Percentiles rank a stretch among this genome's conserved stretches.
Evolutionary conservation across 2,888 invertebrate genomes (phyloP).

Genomic region (Acanthococcus lagerstroemiae): DNA sequence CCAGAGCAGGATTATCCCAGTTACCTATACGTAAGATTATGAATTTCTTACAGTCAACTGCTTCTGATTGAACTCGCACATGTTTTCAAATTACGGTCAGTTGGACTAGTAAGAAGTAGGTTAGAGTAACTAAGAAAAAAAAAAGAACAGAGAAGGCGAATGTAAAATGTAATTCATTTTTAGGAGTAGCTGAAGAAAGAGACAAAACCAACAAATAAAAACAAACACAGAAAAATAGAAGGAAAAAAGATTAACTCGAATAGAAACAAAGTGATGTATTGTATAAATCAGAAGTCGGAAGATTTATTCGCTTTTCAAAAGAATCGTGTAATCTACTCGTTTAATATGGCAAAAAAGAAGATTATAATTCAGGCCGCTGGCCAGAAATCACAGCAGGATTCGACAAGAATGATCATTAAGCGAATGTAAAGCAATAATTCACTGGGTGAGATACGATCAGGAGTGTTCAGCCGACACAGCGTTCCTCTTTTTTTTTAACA

Average conservation of each 20-base stretch:
- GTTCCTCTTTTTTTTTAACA: conserved; percentile 17
- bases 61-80: too few relatives aligned
- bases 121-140: too few relatives aligned
- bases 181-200: too few relatives aligned
- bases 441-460: conserved; percentile 28
- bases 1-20: too few relatives aligned
- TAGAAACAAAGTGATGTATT: conserved; percentile 27
- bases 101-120: too few relatives aligned
- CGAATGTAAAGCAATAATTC: conserved; percentile 28
- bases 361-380: conserved; percentile 29
- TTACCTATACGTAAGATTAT: too few relatives aligned
- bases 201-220: conserved; percentile 9
- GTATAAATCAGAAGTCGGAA: conserved; percentile 28
- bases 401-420: conserved; percentile 32
- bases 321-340: conserved; percentile 29
- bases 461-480: conserved; percentile 30
- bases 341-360: conserved; percentile 30
- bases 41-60: too few relatives aligned
- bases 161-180: too few relatives aligned
- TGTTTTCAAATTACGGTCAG: too few relatives aligned
- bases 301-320: conserved; percentile 27
- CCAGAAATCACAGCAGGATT: conserved; percentile 31
- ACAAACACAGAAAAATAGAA: background rate
- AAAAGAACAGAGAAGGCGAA: too few relatives aligned
- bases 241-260: conserved; percentile 10